Percentiles rank a stretch among this genome's conserved stretches.
Evolutionary conservation across 1,140 invertebrate species (phyloP).

Genomic region (Forficula auricularia): DNA sequence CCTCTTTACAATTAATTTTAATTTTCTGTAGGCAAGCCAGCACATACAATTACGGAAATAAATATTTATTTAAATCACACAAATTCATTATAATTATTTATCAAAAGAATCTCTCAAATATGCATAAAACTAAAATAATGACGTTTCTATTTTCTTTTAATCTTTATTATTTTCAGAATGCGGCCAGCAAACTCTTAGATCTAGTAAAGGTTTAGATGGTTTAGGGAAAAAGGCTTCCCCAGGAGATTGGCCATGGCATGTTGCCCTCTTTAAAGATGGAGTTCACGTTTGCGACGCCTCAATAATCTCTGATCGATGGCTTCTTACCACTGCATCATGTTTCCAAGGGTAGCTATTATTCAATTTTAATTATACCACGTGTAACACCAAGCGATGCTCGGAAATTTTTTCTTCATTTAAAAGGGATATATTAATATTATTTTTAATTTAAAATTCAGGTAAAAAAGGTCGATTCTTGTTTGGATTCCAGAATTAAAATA

Average conservation of each 20-base stretch:
- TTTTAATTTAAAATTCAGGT: background rate
- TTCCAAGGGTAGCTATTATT: conserved; percentile 49
- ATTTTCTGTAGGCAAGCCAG: too few species aligned
- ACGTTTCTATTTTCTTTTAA: conserved; percentile 9
- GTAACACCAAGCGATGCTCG: background rate
- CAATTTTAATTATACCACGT: background rate
- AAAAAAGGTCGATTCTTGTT: background rate
- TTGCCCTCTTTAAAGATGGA: conserved; percentile 60
- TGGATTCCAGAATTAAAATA: background rate
- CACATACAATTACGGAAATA: too few species aligned
- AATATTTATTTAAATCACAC: too few species aligned
- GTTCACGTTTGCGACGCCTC: conserved; percentile 77
- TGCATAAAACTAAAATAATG: conserved; percentile 1
- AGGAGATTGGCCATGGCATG: conserved; percentile 82
- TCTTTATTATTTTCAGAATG: conserved; percentile 38
- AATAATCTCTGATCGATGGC: conserved; percentile 58
- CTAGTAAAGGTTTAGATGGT: conserved; percentile 29
- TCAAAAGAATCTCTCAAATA: too few species aligned
- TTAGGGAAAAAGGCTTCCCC: conserved; percentile 49
- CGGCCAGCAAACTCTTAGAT: conserved; percentile 40
- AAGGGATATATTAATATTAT: background rate
- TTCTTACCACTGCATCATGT: conserved; percentile 72
- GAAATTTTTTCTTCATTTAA: background rate
- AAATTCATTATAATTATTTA: too few species aligned
- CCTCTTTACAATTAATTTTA: too few species aligned